Conservation (phyloP, 2,888 invertebrate species). For the Nomada hirtipes region DNA sequence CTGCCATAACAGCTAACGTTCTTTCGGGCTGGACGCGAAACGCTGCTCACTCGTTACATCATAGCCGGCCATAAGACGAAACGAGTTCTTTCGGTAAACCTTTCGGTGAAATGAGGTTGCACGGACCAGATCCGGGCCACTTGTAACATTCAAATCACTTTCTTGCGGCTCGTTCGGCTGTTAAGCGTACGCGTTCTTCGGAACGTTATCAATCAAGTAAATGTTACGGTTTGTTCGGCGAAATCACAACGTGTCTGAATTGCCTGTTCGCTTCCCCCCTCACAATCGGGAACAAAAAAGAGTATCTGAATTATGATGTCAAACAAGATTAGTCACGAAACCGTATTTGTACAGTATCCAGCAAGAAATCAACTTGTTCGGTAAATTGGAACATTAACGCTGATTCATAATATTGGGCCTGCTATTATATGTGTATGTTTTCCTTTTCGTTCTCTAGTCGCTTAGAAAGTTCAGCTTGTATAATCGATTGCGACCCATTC, state of each 20-base stretch:
- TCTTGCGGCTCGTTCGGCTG: constrained; percentile 15
- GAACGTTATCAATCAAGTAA: constrained; percentile 34
- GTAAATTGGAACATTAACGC: constrained; percentile 27
- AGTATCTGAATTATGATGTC: constrained; percentile 42
- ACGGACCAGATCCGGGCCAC: constrained; percentile 37
- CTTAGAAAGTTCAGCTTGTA: constrained; percentile 43
- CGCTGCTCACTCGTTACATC: constrained; percentile 25
- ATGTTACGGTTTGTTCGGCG: constrained; percentile 16
- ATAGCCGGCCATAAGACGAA: constrained; percentile 14
- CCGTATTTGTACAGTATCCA: constrained; percentile 1
- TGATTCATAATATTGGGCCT: constrained; percentile 8
- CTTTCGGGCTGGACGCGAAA: constrained; percentile 9
- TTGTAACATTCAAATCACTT: constrained; percentile 26
- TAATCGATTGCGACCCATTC: constrained; percentile 16
- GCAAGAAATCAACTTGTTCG: neutral
- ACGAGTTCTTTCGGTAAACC: constrained; percentile 34
- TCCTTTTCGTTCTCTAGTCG: neutral
- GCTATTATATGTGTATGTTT: neutral
- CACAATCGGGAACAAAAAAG: neutral
- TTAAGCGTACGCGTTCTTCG: constrained; percentile 15
- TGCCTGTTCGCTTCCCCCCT: neutral
- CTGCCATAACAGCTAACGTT: constrained; percentile 31
- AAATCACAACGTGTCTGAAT: constrained; percentile 15
- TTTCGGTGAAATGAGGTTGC: constrained; percentile 32
- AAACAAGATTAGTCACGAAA: constrained; percentile 9